Base-by-base conservation (phyloP, 1,140 invertebrate genomes). In the Pseudobourletiella spinata region DNA sequence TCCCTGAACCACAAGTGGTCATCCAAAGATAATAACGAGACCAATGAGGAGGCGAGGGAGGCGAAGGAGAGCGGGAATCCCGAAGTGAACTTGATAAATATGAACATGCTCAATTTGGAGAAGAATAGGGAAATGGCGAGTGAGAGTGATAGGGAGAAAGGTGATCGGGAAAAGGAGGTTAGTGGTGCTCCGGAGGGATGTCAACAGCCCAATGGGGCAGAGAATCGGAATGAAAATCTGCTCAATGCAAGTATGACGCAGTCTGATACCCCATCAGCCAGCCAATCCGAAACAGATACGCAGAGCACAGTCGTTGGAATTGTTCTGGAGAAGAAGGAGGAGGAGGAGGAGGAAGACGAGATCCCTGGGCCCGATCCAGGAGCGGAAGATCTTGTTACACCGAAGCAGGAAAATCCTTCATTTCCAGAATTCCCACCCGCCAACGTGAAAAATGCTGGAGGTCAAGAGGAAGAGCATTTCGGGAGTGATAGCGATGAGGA, bases 401-500 rank as follows among this genome's bases (percentile, higher is more conserved):
- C n/a, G n/a, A n/a, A n/a, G n/a, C n/a, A n/a, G n/a, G n/a, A n/a
- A n/a, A n/a, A n/a, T n/a, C n/a, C n/a, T n/a, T n/a, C n/a, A n/a
- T n/a, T n/a, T n/a, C n/a, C n/a, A n/a, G n/a, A n/a, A n/a, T n/a
- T n/a, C n/a, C n/a, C n/a, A n/a, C n/a, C n/a, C n/a, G n/a, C n/a
- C n/a, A n/a, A n/a, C n/a, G n/a, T n/a, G n/a, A n/a, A n/a, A n/a
- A n/a, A n/a, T n/a, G n/a, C n/a, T 29, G 15, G 44, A 20, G n/a
- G 14, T 20, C 6, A 24, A 8, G 15, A 52, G 11, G 50, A 52
- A 20, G 50, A 57, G 24, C 14, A 35, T 25, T 30, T 35, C 73
- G 73, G 76, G 29, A 73, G 71, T 24, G 63, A 55, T 39, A 2
- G 3, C 18, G 59, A 42, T 3, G 60, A 29, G 32, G 59, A 65